Evolutionary conservation across 2,797 vertebrate genomes (phyloP).

Genomic region (Menidia menidia): DNA sequence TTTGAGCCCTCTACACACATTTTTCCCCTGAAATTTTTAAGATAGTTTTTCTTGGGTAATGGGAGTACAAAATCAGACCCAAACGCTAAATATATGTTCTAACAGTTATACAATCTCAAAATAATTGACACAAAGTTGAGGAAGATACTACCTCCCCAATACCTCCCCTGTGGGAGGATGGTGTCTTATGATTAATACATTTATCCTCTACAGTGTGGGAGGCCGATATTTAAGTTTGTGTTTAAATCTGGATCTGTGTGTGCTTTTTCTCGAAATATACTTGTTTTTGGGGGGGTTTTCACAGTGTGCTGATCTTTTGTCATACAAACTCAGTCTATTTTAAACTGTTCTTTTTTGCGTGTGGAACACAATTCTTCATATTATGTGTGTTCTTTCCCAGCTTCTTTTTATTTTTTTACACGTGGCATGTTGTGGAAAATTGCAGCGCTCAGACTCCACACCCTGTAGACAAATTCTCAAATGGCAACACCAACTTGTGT

Average conservation of each 20-base stretch:
- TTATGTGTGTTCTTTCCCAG: constrained; percentile 48
- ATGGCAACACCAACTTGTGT: constrained; percentile 61
- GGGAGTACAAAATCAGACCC: constrained; percentile 3
- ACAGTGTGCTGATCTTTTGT: background rate
- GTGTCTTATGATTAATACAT: constrained; percentile 43
- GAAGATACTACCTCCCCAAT: no score
- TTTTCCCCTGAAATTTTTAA: background rate
- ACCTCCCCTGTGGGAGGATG: constrained; percentile 27
- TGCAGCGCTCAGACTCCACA: constrained; percentile 52
- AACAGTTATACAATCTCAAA: no score
- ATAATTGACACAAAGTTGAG: no score
- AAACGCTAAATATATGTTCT: background rate
- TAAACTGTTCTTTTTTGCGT: constrained; percentile 38
- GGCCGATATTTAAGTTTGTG: constrained; percentile 5
- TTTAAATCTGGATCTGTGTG: constrained; percentile 7
- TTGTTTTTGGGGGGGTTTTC: no score
- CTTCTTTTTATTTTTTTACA: constrained; percentile 43
- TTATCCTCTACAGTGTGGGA: constrained; percentile 49
- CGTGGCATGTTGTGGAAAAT: constrained; percentile 55
- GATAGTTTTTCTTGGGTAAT: background rate
- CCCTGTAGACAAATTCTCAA: constrained; percentile 58
- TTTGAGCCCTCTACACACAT: constrained; percentile 31
- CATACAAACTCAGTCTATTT: constrained; percentile 32
- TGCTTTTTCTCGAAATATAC: constrained; percentile 23
- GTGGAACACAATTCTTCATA: constrained; percentile 7